These are phyloP conservation scores for Varanus komodoensis DNA, from an alignment of 2,113 vertebrate genomes.

Conservation along the genomic window DNA sequence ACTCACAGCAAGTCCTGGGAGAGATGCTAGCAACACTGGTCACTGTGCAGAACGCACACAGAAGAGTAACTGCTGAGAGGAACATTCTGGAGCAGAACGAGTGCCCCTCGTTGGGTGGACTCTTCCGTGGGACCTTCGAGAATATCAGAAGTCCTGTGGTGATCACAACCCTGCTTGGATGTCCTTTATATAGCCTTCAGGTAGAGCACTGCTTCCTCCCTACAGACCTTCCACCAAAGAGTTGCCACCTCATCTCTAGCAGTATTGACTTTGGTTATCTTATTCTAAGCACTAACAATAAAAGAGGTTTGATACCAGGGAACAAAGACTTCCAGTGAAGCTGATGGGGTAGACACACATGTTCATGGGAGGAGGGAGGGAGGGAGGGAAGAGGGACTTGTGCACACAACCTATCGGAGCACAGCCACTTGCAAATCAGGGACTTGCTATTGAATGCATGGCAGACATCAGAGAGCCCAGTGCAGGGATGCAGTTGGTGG, in stretches of 20 bases:
- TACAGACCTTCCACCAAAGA: neutral
- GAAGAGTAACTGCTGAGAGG: neutral
- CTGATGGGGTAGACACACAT: neutral
- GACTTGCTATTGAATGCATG: neutral
- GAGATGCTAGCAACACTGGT: neutral
- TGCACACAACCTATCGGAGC: neutral
- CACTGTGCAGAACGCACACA: neutral
- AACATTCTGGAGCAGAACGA: neutral
- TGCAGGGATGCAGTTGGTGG: neutral
- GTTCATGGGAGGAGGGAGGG: neutral
- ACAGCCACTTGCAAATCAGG: neutral
- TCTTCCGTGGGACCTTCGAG: neutral
- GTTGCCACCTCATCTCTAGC: neutral
- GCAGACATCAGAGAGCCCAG: neutral
- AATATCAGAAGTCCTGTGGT: neutral
- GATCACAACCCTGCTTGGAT: neutral
- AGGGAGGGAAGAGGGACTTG: neutral
- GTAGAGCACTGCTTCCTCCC: neutral
- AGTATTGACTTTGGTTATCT: neutral
- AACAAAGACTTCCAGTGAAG: neutral
- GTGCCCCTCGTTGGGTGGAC: neutral
- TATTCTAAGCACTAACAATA: too few relatives aligned
- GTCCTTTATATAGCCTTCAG: constrained; percentile 7
- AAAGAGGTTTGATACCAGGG: too few relatives aligned
- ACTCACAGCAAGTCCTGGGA: constrained; percentile 20